These are phyloP conservation scores for Andrena fulva DNA, from an alignment of 2,888 invertebrate genomes.

Conservation along the genomic window DNA sequence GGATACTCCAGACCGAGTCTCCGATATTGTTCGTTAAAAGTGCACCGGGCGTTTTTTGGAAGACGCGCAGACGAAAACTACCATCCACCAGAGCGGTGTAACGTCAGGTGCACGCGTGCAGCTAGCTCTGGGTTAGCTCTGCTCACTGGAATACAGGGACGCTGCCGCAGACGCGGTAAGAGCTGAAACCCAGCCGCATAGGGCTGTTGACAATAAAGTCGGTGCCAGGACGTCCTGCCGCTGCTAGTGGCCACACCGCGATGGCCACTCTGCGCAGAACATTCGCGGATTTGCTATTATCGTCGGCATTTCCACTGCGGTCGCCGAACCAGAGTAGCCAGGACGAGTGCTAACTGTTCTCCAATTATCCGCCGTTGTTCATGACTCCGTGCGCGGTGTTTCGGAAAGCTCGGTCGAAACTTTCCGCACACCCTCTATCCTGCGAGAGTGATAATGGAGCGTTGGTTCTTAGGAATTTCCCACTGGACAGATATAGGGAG, in stretches of 20 bases:
- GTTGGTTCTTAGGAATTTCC: no score
- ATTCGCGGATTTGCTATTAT: constrained; percentile 63
- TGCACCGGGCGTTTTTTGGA: background rate
- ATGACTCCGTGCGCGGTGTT: background rate
- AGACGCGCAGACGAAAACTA: background rate
- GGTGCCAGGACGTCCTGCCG: constrained; percentile 32
- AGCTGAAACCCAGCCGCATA: constrained; percentile 35
- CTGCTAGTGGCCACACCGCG: constrained; percentile 30
- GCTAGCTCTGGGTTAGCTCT: background rate
- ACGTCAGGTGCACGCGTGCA: constrained; percentile 32
- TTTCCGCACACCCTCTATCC: background rate
- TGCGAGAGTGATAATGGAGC: background rate
- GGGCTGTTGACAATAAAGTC: constrained; percentile 55
- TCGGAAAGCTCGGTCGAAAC: background rate
- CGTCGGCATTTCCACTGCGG: constrained; percentile 48
- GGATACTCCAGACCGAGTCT: no score
- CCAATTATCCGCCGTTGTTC: constrained; percentile 23
- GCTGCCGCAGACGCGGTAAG: constrained; percentile 48
- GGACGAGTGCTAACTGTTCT: constrained; percentile 28
- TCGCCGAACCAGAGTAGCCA: constrained; percentile 17
- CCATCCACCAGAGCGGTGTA: background rate
- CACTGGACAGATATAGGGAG: no score
- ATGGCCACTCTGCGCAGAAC: constrained; percentile 54
- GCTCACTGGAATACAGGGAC: background rate
- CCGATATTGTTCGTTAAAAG: no score